Evolutionary conservation across 2,888 invertebrate species (phyloP).

Genomic region (Brachylomia viminalis): DNA sequence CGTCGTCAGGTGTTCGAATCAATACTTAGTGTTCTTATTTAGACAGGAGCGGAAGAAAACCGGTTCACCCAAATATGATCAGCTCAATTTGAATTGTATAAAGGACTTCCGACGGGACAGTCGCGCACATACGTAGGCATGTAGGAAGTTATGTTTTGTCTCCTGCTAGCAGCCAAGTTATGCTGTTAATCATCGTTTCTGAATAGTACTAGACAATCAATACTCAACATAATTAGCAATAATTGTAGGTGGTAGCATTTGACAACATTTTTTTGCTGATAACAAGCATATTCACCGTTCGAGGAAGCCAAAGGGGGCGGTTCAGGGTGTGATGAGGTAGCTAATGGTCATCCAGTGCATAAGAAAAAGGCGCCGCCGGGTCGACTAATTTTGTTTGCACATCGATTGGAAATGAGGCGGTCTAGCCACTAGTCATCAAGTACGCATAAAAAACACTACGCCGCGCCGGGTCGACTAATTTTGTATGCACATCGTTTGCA

Average conservation of each 20-base stretch:
- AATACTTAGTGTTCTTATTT: constrained; percentile 26
- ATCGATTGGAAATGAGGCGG: constrained; percentile 36
- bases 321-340: background rate
- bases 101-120: constrained; percentile 36
- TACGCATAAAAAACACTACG: constrained; percentile 19
- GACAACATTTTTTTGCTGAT: constrained; percentile 17
- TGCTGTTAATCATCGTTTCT: constrained; percentile 3
- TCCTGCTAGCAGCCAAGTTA: background rate
- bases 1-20: background rate
- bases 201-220: constrained; percentile 14
- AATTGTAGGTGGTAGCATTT: constrained; percentile 33
- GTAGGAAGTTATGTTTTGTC: background rate
- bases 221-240: constrained; percentile 35
- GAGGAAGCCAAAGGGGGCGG: background rate
- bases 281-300: constrained; percentile 12
- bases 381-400: constrained; percentile 15
- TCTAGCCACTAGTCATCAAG: constrained; percentile 27
- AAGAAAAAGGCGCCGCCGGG: background rate
- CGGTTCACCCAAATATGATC: constrained; percentile 49
- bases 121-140: constrained; percentile 12
- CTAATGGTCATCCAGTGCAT: constrained; percentile 12
- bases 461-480: constrained; percentile 1
- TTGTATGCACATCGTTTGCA: constrained; percentile 29
- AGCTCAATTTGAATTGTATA: constrained; percentile 28
- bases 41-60: constrained; percentile 44